Conservation (phyloP, 2,113 vertebrate genomes). For the Cisticola juncidis region DNA sequence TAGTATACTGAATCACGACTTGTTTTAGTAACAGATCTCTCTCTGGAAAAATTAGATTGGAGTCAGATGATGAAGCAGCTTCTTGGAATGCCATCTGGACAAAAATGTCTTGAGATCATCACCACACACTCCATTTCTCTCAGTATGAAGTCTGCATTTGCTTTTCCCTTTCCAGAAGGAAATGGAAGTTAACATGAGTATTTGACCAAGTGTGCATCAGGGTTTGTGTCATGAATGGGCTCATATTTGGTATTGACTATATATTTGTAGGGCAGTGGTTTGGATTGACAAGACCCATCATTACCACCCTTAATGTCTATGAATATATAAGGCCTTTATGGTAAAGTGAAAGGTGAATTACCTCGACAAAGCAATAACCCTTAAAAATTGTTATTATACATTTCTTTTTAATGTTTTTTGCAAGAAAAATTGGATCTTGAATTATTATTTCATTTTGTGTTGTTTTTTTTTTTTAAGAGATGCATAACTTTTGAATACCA, state of each 20-base stretch:
- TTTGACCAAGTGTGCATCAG: neutral
- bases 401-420: neutral
- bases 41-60: neutral
- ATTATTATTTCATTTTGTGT: neutral
- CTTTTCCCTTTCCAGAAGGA: neutral
- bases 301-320: neutral
- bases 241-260: neutral
- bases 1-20: neutral
- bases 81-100: neutral
- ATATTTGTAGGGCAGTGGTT: neutral
- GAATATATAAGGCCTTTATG: neutral
- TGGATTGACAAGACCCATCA: neutral
- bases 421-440: neutral
- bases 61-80: fast-evolving
- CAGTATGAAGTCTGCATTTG: neutral
- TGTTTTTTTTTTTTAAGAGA: neutral
- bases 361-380: too few relatives aligned
- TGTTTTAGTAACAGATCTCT: neutral
- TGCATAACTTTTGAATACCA: neutral
- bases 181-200: neutral
- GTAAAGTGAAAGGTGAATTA: neutral
- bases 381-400: neutral
- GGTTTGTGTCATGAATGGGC: neutral
- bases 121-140: neutral
- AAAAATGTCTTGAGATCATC: neutral